These are phyloP conservation scores for Scaptomyza hsui DNA, from an alignment of 1,140 invertebrate genomes.

Conservation along the genomic window DNA sequence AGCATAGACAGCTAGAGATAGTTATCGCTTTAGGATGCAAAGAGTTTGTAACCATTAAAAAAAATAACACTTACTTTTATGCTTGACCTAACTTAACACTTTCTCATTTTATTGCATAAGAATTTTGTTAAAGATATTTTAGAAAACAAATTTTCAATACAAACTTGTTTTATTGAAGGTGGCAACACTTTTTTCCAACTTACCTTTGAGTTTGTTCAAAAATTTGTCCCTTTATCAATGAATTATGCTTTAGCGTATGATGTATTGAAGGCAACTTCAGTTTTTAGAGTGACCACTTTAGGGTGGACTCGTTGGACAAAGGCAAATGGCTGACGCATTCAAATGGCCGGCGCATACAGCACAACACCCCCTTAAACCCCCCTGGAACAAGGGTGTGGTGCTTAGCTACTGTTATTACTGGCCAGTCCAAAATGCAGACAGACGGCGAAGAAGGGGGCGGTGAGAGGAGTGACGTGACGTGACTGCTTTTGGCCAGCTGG, in stretches of 20 bases:
- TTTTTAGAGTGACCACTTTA: constrained; percentile 15
- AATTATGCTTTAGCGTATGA: constrained; percentile 10
- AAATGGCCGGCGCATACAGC: constrained; percentile 53
- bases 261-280: constrained; percentile 8
- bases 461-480: constrained; percentile 50
- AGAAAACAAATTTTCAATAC: no score
- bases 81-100: neutral
- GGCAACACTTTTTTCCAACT: no score
- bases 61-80: constrained; percentile 8
- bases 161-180: no score
- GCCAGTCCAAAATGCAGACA: constrained; percentile 25
- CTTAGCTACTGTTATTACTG: constrained; percentile 31
- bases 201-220: neutral
- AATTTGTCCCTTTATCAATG: constrained; percentile 7
- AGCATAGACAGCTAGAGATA: constrained; percentile 54
- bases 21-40: constrained; percentile 2
- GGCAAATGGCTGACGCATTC: constrained; percentile 63
- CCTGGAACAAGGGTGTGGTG: constrained; percentile 39
- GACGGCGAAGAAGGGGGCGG: constrained; percentile 9
- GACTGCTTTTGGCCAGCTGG: constrained; percentile 60
- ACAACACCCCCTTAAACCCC: neutral
- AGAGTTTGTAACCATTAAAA: neutral
- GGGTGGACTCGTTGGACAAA: constrained; percentile 22
- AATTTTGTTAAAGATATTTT: no score
- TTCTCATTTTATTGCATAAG: neutral